Evolutionary conservation across 1,140 invertebrate species (phyloP), one percentile per base, ranked within the genome.

Genomic region (Pollicipes pollicipes): DNA sequence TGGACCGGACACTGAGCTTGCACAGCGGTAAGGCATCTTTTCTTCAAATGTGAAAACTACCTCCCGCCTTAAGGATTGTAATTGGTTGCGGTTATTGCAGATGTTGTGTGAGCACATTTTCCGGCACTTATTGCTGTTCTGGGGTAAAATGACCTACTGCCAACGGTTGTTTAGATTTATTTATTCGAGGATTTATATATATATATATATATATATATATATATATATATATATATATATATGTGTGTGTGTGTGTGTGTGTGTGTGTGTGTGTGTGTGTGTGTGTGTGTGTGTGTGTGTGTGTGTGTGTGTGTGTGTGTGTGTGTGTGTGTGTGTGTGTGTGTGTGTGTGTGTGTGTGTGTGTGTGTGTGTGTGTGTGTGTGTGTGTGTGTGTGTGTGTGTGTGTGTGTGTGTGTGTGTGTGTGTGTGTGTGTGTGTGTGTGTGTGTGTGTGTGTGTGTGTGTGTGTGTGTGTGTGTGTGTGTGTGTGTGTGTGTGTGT

Each of bases 211-310:
- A 31, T 70, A 70, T 31, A 70, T 70, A 70, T 8, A 37, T 70
- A 17, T 37, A 31, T 70, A 70, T 31, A 70, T 70, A 70, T 70
- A 37, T 70, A 70, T 70, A 31, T 70, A 70, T 70, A 31, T 70
- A 70, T 31, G 35, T 70, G 35, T 70, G 35, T 70, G 35, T 70
- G 29, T 70, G 35, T 70, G 35, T 70, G 35, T 67, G 35, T 70
- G 29, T 70, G 35, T 70, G 29, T 37, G 6, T 31, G 35, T 70
- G 35, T 70, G n/a, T 30, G 8, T 70, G 3, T 70, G 31, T 70
- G 27, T 70, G 24, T 31, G 27, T 31, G 27, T 70, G 24, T 70
- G 27, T 70, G 24, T 70, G 27, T 70, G 24, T 70, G 27, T 70
- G 24, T 70, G 27, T 31, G 27, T 70, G 24, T 70, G 24, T 70